A percentile compares a stretch with the other conserved stretches of the same genome.
Conservation (phyloP, 2,888 invertebrate genomes). For the Latrodectus hesperus region DNA sequence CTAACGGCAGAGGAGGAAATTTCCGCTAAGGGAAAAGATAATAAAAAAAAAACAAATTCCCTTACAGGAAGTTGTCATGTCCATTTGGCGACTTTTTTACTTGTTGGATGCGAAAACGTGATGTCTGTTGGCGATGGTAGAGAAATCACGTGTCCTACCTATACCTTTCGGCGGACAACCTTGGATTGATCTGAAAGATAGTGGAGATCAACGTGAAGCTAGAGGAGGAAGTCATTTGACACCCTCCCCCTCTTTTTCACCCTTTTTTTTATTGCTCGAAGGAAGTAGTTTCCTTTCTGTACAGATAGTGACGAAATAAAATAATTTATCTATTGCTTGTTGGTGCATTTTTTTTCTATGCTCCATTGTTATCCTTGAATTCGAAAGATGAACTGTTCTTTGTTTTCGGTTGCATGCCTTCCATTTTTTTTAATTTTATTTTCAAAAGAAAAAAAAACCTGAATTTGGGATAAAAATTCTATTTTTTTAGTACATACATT, state of each 20-base stretch:
- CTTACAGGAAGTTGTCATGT: slow-evolving; percentile 11
- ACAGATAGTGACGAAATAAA: slow-evolving; percentile 37
- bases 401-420: slow-evolving; percentile 39
- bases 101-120: slow-evolving; percentile 10
- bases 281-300: background rate
- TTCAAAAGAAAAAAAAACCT: background rate
- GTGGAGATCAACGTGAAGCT: background rate
- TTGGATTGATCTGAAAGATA: slow-evolving; percentile 49
- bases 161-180: slow-evolving; percentile 56
- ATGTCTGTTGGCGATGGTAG: slow-evolving; percentile 19
- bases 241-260: background rate
- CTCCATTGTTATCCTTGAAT: slow-evolving; percentile 40
- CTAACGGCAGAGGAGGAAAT: slow-evolving; percentile 47
- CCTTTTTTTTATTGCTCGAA: slow-evolving; percentile 32
- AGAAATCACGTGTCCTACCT: slow-evolving; percentile 40
- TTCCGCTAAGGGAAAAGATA: slow-evolving; percentile 25
- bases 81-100: background rate
- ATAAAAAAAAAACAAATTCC: slow-evolving; percentile 19
- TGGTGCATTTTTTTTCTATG: slow-evolving; percentile 13
- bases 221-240: slow-evolving; percentile 20
- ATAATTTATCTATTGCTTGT: slow-evolving; percentile 42
- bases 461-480: too few species aligned
- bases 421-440: slow-evolving; percentile 15
- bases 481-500: too few species aligned
- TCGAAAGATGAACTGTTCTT: slow-evolving; percentile 46